Percentiles rank a stretch among this genome's conserved stretches.
phyloP scores from a whole-genome alignment of 2,113 vertebrate genomes.

The Crotalus horridus region DNA sequence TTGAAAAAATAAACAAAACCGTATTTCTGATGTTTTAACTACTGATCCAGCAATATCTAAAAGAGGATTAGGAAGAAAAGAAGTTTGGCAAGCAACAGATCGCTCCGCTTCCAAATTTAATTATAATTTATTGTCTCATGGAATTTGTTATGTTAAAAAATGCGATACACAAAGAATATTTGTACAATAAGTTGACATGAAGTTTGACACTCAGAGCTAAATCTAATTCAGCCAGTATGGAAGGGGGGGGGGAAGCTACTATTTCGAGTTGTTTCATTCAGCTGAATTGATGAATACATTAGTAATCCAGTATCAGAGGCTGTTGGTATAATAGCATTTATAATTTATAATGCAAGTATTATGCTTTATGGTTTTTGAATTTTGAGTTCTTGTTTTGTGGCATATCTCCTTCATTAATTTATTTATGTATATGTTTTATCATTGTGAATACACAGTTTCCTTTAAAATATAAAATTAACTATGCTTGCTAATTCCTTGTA shows the following conservation, averaged over 20 bases:
- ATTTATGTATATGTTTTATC: no score
- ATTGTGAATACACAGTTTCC: background rate
- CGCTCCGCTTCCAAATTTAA: conserved; percentile 17
- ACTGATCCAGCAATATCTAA: background rate
- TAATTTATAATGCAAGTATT: background rate
- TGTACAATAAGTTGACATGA: background rate
- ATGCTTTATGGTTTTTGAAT: background rate
- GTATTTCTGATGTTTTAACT: background rate
- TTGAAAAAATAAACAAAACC: background rate
- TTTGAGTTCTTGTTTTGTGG: background rate
- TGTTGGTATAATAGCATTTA: background rate
- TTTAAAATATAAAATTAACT: conserved; percentile 18
- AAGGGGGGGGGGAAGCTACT: background rate
- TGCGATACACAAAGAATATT: background rate
- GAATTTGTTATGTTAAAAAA: background rate
- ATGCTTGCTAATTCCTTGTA: conserved; percentile 43
- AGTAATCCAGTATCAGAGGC: background rate
- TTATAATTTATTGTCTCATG: background rate
- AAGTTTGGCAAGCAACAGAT: background rate
- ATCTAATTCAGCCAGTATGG: background rate
- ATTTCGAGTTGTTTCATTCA: background rate
- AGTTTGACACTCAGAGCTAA: background rate
- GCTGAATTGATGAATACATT: background rate
- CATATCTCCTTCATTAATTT: background rate
- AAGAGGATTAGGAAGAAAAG: background rate